Conservation (phyloP, 2,797 vertebrate species). For the Zenarchopterus dispar region DNA sequence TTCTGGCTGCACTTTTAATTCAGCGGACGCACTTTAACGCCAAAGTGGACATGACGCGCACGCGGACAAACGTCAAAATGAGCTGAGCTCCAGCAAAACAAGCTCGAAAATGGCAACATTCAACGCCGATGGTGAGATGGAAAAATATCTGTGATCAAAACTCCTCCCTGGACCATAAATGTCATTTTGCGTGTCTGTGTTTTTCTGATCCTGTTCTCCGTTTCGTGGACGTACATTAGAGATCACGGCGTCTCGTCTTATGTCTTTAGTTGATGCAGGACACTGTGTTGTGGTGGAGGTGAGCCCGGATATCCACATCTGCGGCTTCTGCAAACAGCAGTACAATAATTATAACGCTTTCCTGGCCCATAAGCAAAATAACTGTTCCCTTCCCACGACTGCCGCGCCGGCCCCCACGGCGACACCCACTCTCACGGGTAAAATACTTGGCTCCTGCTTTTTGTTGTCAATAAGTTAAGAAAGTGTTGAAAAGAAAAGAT, state of each 20-base stretch:
- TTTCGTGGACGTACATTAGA: not conserved
- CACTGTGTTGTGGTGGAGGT: constrained; percentile 88
- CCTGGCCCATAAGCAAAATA: constrained; percentile 92
- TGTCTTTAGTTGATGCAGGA: constrained; percentile 69
- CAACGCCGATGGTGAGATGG: constrained; percentile 73
- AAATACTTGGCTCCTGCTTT: fast-evolving
- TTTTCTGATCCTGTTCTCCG: not conserved
- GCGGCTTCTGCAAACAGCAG: constrained; percentile 96
- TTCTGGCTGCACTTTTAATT: too few relatives aligned
- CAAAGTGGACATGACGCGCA: not conserved
- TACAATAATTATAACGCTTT: constrained; percentile 94
- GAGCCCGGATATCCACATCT: constrained; percentile 96
- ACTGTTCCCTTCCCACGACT: constrained; percentile 85
- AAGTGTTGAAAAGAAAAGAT: too few relatives aligned
- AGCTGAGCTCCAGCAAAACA: constrained; percentile 42
- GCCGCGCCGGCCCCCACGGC: constrained; percentile 70
- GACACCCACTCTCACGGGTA: constrained; percentile 87
- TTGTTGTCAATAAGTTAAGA: too few relatives aligned
- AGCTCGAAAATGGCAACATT: constrained; percentile 78
- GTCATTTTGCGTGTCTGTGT: not conserved
- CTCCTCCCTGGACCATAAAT: not conserved
- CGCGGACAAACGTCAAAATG: constrained; percentile 36
- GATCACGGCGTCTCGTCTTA: not conserved
- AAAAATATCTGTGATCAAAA: not conserved
- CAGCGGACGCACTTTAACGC: not conserved